Conservation (phyloP, 2,113 vertebrate species). For the Bungarus multicinctus region DNA sequence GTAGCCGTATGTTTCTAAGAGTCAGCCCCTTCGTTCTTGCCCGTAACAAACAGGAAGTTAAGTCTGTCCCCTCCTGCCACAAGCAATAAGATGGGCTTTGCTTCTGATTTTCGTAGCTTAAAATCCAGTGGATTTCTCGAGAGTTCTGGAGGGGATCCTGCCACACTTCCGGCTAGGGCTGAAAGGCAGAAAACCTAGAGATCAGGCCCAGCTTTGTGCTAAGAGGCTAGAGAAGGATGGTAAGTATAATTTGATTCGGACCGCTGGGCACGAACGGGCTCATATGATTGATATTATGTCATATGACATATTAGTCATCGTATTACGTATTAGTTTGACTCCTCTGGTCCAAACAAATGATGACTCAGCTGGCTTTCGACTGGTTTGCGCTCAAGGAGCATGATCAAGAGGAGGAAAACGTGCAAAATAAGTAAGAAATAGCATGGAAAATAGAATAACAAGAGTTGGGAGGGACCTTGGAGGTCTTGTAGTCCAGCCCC, state of each 20-base stretch:
- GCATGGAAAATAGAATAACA: neutral
- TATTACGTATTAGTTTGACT: neutral
- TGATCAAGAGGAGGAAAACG: neutral
- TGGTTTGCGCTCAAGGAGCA: neutral
- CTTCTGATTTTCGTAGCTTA: neutral
- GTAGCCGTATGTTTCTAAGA: constrained; percentile 52
- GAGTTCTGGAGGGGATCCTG: neutral
- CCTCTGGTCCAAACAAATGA: neutral
- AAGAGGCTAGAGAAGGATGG: neutral
- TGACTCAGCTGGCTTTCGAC: neutral
- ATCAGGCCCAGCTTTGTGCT: neutral
- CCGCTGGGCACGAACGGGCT: neutral
- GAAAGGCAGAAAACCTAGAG: neutral
- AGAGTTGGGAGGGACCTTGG: no score
- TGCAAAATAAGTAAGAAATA: neutral
- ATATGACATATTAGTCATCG: no score
- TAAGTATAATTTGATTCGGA: neutral
- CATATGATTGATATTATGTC: neutral
- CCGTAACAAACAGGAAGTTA: neutral
- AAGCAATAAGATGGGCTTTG: neutral
- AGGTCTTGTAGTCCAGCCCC: no score
- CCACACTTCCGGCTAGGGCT: neutral
- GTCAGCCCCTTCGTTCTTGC: neutral
- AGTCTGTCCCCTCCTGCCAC: neutral
- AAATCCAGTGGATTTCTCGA: neutral